A percentile compares a stretch with the other conserved stretches of the same genome.
Conservation (phyloP, 2,888 invertebrate genomes). For the Monoplex corrugatus region DNA sequence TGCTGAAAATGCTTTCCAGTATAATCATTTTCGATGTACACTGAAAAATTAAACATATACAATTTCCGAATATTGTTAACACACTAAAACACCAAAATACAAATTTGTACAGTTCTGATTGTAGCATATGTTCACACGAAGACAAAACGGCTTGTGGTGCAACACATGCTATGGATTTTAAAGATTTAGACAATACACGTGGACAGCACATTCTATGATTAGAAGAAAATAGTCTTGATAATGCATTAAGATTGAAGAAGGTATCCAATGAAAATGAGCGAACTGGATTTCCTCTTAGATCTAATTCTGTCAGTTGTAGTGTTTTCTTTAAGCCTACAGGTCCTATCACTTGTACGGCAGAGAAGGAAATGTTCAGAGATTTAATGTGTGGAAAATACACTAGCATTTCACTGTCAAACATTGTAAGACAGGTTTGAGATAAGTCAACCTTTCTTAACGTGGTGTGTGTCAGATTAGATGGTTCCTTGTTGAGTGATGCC, state of each 20-base stretch:
- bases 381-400: background rate
- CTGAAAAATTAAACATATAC: no score
- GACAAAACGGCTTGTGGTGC: slow-evolving; percentile 22
- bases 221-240: background rate
- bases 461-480: background rate
- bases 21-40: no score
- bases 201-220: slow-evolving; percentile 24
- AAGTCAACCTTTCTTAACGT: background rate
- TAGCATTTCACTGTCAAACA: background rate
- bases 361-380: background rate
- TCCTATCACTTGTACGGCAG: background rate
- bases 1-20: no score
- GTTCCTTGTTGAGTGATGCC: background rate
- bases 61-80: no score
- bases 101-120: no score
- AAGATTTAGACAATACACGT: background rate
- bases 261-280: background rate
- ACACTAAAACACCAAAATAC: no score
- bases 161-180: background rate
- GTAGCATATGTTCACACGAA: slow-evolving; percentile 35
- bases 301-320: background rate
- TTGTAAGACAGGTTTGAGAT: background rate
- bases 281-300: slow-evolving; percentile 8
- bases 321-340: background rate
- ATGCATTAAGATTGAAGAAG: background rate